phyloP scores from a whole-genome alignment of 92 coral and sea anemone species.

The Palythoa caribaeorum region DNA sequence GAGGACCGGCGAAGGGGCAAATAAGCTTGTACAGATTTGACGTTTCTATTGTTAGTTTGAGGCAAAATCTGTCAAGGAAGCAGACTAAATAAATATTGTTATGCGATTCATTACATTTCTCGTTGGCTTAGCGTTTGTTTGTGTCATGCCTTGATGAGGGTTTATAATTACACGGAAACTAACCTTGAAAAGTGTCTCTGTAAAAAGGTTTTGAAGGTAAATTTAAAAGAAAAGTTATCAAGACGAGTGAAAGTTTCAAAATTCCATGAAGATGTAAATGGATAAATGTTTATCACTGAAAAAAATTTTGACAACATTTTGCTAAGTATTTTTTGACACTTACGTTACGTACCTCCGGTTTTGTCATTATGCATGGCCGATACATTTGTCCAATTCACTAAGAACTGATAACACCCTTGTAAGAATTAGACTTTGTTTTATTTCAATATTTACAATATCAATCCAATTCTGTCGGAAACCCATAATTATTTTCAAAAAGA shows the following conservation, averaged over 20 bases:
- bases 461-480: too few species aligned
- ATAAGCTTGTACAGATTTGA: neutral
- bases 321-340: too few species aligned
- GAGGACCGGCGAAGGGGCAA: neutral
- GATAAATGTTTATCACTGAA: too few species aligned
- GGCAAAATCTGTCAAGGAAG: slow-evolving; percentile 1
- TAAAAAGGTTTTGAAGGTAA: neutral
- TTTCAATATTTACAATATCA: too few species aligned
- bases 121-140: neutral
- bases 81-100: neutral
- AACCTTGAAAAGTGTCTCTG: neutral
- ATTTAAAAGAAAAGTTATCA: neutral
- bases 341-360: too few species aligned
- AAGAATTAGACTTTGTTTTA: too few species aligned
- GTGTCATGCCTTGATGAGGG: neutral
- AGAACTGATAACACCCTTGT: too few species aligned
- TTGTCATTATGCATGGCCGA: too few species aligned
- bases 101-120: neutral
- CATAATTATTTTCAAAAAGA: too few species aligned
- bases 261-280: neutral
- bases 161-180: neutral
- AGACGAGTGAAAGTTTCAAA: neutral
- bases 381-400: too few species aligned
- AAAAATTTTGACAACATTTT: too few species aligned
- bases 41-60: slow-evolving; percentile 2